Percentiles rank a stretch among this genome's conserved stretches.
Conservation (phyloP, 1,140 invertebrate genomes). For the Melitaea cinxia region DNA sequence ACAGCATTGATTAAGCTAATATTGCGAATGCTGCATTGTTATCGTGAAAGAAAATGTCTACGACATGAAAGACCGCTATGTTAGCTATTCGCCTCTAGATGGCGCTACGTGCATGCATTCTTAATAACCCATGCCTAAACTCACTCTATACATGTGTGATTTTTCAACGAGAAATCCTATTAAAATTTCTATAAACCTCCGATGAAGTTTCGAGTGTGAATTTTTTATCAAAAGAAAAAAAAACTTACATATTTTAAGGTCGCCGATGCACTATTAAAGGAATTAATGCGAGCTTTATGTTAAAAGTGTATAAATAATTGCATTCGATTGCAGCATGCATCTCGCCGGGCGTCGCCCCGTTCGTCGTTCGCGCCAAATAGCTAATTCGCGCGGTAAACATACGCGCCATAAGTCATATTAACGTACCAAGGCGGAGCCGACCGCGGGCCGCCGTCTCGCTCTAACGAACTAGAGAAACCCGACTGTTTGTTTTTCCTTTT, state of each 20-base stretch:
- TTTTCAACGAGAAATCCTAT: neutral
- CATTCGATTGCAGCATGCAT: constrained; percentile 57
- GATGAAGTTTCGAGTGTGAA: neutral
- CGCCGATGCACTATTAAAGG: constrained; percentile 2
- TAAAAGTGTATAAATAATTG: constrained; percentile 40
- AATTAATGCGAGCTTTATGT: constrained; percentile 36
- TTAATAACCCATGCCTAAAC: neutral
- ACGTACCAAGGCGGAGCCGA: constrained; percentile 61
- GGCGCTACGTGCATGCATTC: constrained; percentile 44
- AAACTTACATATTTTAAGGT: constrained; percentile 6
- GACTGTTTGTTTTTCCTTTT: constrained; percentile 76
- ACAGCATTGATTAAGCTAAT: no score
- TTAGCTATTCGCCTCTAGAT: constrained; percentile 62
- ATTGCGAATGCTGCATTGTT: neutral
- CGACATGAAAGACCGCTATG: neutral
- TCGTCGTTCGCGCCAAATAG: constrained; percentile 69
- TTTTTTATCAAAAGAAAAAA: neutral
- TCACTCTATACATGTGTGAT: neutral
- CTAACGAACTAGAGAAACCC: constrained; percentile 74
- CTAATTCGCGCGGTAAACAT: constrained; percentile 78
- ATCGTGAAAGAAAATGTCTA: neutral
- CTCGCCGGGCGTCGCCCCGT: constrained; percentile 66
- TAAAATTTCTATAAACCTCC: neutral
- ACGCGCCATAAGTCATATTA: constrained; percentile 78
- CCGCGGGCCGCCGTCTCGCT: constrained; percentile 60